phyloP scores from a whole-genome alignment of 2,113 vertebrate species.

The Tichodroma muraria region DNA sequence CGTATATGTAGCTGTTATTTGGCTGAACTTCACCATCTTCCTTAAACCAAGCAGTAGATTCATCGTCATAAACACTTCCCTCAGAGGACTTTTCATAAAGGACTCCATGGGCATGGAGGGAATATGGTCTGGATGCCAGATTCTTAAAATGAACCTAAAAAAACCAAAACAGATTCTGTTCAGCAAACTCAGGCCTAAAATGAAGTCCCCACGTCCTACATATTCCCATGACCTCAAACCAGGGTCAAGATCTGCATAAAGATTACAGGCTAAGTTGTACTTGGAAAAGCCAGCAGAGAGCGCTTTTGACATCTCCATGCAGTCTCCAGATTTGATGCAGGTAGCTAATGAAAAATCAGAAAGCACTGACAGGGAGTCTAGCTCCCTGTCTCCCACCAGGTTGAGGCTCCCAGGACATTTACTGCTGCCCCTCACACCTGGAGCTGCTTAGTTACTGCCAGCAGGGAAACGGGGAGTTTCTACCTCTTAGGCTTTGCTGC shows the following conservation, averaged over 20 bases:
- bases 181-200: neutral
- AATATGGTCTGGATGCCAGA: slow-evolving; percentile 83
- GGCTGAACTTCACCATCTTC: slow-evolving; percentile 82
- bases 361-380: neutral
- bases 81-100: slow-evolving; percentile 87
- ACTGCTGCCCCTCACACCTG: neutral
- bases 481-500: neutral
- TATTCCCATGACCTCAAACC: neutral
- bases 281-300: neutral
- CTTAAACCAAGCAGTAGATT: slow-evolving; percentile 81
- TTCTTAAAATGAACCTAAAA: slow-evolving; percentile 90
- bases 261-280: neutral
- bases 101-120: slow-evolving; percentile 90
- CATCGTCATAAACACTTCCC: slow-evolving; percentile 82
- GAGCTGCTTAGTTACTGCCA: neutral
- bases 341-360: neutral
- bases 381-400: neutral
- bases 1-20: slow-evolving; percentile 80
- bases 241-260: neutral
- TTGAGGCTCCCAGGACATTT: neutral
- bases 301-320: neutral
- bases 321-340: neutral
- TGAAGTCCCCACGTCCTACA: neutral
- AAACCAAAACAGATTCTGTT: neutral
- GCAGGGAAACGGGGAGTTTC: neutral